Evolutionary conservation across 2,797 vertebrate genomes (phyloP).

Genomic region (Chiloscyllium punctatum): DNA sequence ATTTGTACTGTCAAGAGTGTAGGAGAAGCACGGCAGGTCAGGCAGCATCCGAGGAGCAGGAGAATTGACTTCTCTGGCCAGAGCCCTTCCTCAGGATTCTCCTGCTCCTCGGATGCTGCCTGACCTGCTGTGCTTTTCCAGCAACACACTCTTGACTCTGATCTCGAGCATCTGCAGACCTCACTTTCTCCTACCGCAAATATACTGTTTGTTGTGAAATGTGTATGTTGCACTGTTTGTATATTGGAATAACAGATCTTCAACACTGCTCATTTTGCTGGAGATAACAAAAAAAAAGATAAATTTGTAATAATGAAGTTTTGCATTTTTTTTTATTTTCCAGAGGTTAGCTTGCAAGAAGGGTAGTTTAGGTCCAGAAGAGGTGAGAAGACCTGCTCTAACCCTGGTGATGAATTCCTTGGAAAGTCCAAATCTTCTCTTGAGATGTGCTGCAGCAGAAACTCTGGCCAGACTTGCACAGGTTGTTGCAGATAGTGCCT

Average conservation of each 20-base stretch:
- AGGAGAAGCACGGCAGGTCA: no score
- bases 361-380: conserved; percentile 66
- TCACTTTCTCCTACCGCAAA: no score
- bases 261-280: background rate
- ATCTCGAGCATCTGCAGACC: no score
- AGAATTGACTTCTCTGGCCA: no score
- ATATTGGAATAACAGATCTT: background rate
- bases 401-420: conserved; percentile 70
- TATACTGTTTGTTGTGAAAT: background rate
- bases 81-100: no score
- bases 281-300: background rate
- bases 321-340: conserved; percentile 44
- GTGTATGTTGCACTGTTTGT: background rate
- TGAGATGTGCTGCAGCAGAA: conserved; percentile 80
- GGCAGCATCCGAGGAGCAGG: no score
- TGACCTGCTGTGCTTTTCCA: no score
- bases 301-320: background rate
- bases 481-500: conserved; percentile 67
- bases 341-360: conserved; percentile 63
- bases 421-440: conserved; percentile 68
- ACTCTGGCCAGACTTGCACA: conserved; percentile 76
- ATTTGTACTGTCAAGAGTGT: no score
- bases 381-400: conserved; percentile 64
- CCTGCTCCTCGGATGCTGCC: no score
- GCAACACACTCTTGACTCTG: no score